Conservation (phyloP, 2,797 vertebrate genomes). For the Columba guinea region DNA sequence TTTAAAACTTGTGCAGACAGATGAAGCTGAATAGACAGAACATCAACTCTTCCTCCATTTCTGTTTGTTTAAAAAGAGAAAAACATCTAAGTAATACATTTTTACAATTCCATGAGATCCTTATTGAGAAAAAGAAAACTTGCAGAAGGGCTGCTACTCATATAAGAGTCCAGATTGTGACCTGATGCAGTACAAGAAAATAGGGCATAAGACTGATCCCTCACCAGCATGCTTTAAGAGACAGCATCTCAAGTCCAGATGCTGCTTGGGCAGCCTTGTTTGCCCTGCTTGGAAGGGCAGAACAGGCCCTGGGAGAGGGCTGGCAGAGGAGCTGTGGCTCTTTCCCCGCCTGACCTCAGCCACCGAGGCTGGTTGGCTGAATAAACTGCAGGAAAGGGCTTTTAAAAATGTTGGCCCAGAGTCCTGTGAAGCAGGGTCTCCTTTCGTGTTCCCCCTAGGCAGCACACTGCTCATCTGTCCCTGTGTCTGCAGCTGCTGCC, state of each 20-base stretch:
- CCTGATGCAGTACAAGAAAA: not conserved
- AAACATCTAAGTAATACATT: not conserved
- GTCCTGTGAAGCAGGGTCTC: not conserved
- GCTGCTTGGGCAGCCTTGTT: not conserved
- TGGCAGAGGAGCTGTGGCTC: not conserved
- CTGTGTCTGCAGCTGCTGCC: not conserved
- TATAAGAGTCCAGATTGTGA: not conserved
- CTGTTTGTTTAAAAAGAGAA: not conserved
- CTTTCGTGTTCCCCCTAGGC: rapidly evolving
- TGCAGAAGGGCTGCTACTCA: not conserved
- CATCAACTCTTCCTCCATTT: not conserved
- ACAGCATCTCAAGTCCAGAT: not conserved
- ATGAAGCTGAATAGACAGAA: not conserved
- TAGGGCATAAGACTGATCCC: not conserved
- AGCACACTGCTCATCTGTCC: not conserved
- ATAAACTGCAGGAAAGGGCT: not conserved
- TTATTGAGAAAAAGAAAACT: not conserved
- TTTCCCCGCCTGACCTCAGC: not conserved
- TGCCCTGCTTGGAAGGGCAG: not conserved
- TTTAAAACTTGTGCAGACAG: not conserved
- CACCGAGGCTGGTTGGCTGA: not conserved
- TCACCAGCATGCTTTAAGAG: not conserved
- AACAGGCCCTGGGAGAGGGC: not conserved
- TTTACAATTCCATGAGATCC: not conserved
- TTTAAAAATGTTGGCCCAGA: not conserved